Base-by-base conservation (phyloP, 2,888 invertebrate genomes). In the Athalia rosae region DNA sequence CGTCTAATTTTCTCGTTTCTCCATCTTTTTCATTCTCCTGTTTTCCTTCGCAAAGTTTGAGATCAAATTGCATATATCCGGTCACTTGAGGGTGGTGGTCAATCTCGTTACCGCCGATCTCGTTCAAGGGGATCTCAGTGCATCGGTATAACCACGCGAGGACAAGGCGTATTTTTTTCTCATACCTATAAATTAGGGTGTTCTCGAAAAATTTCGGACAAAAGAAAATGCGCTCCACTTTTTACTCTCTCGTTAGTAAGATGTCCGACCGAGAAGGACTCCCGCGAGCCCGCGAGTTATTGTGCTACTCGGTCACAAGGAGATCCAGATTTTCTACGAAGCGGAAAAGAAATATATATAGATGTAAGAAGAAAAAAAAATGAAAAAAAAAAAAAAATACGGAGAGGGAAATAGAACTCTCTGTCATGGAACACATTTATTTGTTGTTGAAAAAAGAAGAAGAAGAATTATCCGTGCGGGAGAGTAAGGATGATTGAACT, bases 131-230 rank as follows among this genome's bases (percentile, higher is more conserved):
- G 28, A 28, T 28, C 28, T 41, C 8, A 8, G 50, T 11, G 5
- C 4, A 71, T n/a, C 56, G 67, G 45, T 71, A 56, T 43, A 28
- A 15, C 13, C 56, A 58, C 43, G 71, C 45, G 56, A 71, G 28
- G 58, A 13, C 56, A 43, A 5, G 56, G 43, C 58, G 50, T 71
- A n/a, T 53, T 53, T 53, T 53, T 71, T 67, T 71, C 71, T 56
- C 56, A 56, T 71, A 71, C 58, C 71, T 71, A 71, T 56, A 71
- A 71, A 71, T 71, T 71, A 58, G 67, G 71, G 43, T 56, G 45
- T 11, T 58, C 43, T 56, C 71, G 43, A 9, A n/a, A 58, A 45
- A 71, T 71, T 71, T 71, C 45, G 13, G 45, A 13, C 71, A 58
- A 71, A 53, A 7, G 67, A 28, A 58, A 43, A 56, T 43, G 2